These are phyloP conservation scores for Glaucopsyche alexis DNA, from an alignment of 2,888 invertebrate genomes.

Conservation along the genomic window DNA sequence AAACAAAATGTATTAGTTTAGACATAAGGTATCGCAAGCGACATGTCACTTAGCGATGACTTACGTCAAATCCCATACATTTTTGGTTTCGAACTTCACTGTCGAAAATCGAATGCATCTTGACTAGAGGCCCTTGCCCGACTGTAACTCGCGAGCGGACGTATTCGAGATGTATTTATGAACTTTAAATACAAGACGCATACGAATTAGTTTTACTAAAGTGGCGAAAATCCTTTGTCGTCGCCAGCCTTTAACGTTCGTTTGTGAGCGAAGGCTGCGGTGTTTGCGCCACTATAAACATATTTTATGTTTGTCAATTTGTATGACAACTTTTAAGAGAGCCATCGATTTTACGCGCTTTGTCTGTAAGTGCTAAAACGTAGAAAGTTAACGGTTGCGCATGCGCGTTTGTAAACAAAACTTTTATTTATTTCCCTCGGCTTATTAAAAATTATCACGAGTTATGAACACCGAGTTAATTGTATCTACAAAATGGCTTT, in stretches of 20 bases:
- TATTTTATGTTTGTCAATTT: slow-evolving; percentile 73
- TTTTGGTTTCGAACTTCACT: no score
- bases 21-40: no score
- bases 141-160: no score
- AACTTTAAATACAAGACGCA: no score
- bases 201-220: not conserved
- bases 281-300: slow-evolving; percentile 70
- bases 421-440: slow-evolving; percentile 6
- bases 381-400: slow-evolving; percentile 50
- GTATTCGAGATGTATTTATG: no score
- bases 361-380: slow-evolving; percentile 67
- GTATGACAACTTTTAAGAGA: slow-evolving; percentile 61
- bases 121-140: no score
- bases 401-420: slow-evolving; percentile 30
- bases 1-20: no score
- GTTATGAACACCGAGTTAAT: not conserved
- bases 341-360: slow-evolving; percentile 61
- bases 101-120: no score
- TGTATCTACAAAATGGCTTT: slow-evolving; percentile 12
- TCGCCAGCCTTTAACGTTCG: slow-evolving; percentile 56
- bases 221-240: not conserved
- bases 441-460: slow-evolving; percentile 28
- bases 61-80: no score
- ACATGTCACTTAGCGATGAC: no score
- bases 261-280: slow-evolving; percentile 69